Conservation (phyloP, 2,113 vertebrate species). For the Orthonyx spaldingii region DNA sequence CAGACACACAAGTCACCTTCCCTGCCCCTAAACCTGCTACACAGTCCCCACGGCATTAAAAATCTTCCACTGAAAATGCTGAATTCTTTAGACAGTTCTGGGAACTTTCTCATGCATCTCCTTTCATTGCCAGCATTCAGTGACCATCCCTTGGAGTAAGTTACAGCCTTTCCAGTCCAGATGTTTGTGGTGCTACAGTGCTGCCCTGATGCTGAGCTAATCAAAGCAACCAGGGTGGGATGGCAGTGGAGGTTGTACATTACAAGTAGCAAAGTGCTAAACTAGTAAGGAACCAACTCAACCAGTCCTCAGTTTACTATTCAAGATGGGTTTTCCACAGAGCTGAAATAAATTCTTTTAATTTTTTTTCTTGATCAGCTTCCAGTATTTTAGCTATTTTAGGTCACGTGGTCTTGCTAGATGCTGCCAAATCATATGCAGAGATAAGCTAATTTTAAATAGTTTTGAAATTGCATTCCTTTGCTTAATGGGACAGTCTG, state of each 20-base stretch:
- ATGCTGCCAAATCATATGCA: background rate
- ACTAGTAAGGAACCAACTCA: background rate
- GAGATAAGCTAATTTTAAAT: background rate
- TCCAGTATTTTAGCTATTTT: background rate
- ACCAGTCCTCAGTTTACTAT: background rate
- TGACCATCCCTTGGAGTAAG: background rate
- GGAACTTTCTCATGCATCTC: background rate
- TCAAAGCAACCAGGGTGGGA: background rate
- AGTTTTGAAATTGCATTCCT: background rate
- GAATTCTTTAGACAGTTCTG: background rate
- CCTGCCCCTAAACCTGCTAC: background rate
- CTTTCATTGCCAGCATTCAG: background rate
- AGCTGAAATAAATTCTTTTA: background rate
- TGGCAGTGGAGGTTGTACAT: background rate
- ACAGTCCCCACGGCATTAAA: background rate
- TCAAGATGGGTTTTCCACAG: background rate
- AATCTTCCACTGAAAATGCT: background rate
- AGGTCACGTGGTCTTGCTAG: background rate
- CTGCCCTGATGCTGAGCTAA: background rate
- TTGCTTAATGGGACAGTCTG: background rate
- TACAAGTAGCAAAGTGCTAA: background rate
- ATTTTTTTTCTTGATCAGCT: background rate
- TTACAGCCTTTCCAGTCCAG: background rate
- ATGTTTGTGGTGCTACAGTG: background rate
- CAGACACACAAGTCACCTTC: background rate